Percentiles rank a stretch among this genome's conserved stretches.
Conservation (phyloP, 2,888 invertebrate genomes). For the Hymenopus coronatus region DNA sequence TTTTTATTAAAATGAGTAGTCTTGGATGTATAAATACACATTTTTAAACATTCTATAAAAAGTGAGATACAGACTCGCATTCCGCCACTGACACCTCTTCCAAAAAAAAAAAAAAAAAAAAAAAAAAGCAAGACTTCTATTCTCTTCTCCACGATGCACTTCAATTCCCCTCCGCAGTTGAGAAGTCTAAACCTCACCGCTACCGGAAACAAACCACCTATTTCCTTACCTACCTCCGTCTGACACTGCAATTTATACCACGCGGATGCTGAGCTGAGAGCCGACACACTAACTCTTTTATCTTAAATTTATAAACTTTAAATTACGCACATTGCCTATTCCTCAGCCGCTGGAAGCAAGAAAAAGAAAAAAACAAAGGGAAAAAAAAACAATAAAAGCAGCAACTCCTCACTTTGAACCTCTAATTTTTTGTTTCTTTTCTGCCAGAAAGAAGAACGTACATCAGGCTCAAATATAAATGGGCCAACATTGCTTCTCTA, state of each 20-base stretch:
- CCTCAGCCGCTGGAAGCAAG: not conserved
- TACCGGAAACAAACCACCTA: slow-evolving; percentile 31
- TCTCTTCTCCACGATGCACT: slow-evolving; percentile 16
- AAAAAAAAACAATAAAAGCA: not conserved
- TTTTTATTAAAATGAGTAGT: no score
- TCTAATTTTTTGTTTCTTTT: not conserved
- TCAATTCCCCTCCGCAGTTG: slow-evolving; percentile 25
- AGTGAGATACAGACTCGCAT: not conserved
- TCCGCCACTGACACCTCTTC: slow-evolving; percentile 15
- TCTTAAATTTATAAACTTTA: slow-evolving; percentile 34
- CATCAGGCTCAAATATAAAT: not conserved
- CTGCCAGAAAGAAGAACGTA: not conserved
- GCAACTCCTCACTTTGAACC: not conserved
- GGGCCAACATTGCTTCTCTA: not conserved
- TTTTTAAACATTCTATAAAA: no score
- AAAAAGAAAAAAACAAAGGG: not conserved
- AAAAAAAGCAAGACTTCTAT: not conserved
- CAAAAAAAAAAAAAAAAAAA: not conserved
- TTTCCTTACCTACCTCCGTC: slow-evolving; percentile 29
- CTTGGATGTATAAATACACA: no score
- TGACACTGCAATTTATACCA: slow-evolving; percentile 29
- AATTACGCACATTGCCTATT: slow-evolving; percentile 26
- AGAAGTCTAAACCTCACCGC: slow-evolving; percentile 6
- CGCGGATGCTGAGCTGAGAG: slow-evolving; percentile 21
- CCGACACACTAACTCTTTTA: slow-evolving; percentile 27